Percentiles rank a stretch among this genome's conserved stretches.
Evolutionary conservation across 2,113 vertebrate genomes (phyloP).

Genomic region (Myotis brandtii): DNA sequence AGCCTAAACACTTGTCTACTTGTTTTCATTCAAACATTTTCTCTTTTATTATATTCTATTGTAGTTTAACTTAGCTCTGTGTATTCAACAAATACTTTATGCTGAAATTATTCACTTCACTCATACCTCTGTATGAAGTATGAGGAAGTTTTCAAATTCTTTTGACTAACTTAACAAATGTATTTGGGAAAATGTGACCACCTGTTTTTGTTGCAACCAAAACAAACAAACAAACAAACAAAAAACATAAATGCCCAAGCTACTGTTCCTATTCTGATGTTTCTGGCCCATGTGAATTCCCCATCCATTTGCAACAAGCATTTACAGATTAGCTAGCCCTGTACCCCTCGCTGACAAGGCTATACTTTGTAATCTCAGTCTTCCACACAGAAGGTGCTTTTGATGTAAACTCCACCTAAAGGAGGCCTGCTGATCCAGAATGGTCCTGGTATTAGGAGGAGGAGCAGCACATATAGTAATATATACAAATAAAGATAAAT

Average conservation of each 20-base stretch:
- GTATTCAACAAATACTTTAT: background rate
- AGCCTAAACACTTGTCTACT: background rate
- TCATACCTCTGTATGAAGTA: background rate
- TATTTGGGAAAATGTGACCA: background rate
- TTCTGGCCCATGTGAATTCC: background rate
- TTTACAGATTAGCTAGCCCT: background rate
- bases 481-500: constrained; percentile 2
- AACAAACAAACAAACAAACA: background rate
- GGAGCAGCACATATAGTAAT: background rate
- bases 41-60: background rate
- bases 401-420: background rate
- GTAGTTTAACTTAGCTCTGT: background rate
- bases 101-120: background rate
- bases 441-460: background rate
- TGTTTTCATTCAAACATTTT: background rate
- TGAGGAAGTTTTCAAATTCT: constrained; percentile 11
- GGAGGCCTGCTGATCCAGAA: background rate
- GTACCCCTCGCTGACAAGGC: background rate
- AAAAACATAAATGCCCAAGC: background rate
- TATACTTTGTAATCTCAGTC: background rate
- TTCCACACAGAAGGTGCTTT: background rate
- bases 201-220: constrained; percentile 44
- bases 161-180: background rate
- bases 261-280: background rate
- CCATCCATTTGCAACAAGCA: background rate